These are phyloP conservation scores for Drosophila siamana DNA, from an alignment of 2,888 invertebrate genomes.

Conservation along the genomic window DNA sequence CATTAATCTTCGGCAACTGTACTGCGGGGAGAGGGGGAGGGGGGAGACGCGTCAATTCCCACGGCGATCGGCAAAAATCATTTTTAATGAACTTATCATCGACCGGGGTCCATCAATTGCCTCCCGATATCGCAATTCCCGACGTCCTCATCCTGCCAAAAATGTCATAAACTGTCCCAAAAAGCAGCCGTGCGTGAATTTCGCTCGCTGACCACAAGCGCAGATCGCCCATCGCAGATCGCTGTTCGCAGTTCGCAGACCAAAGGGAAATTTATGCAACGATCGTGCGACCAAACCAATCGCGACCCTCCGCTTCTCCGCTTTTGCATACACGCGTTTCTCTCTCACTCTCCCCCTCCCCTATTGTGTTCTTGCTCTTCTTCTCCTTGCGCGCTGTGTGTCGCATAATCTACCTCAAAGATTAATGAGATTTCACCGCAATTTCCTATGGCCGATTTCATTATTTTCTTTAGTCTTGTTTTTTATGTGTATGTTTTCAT, in stretches of 20 bases:
- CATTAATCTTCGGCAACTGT: constrained; percentile 44
- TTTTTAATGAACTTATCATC: constrained; percentile 78
- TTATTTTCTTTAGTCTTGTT: constrained; percentile 30
- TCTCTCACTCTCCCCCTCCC: not conserved
- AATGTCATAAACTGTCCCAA: constrained; percentile 43
- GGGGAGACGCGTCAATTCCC: constrained; percentile 48
- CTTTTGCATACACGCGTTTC: constrained; percentile 60
- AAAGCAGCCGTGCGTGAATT: constrained; percentile 73
- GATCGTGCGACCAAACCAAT: constrained; percentile 44
- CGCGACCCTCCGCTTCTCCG: constrained; percentile 30
- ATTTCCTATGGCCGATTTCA: constrained; percentile 55
- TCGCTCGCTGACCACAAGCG: constrained; percentile 51
- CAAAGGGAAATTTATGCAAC: constrained; percentile 65
- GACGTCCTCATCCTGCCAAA: constrained; percentile 14
- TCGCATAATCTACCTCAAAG: constrained; percentile 48
- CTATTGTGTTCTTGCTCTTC: constrained; percentile 3
- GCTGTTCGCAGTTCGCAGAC: too few species aligned
- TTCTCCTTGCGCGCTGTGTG: not conserved
- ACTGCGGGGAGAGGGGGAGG: not conserved
- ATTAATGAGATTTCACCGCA: constrained; percentile 72
- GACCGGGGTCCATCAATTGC: constrained; percentile 48
- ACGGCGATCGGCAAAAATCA: constrained; percentile 58
- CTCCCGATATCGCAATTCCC: not conserved
- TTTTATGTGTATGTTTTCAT: constrained; percentile 34
- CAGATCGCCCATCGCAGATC: too few species aligned